Evolutionary conservation across 2,113 vertebrate species (phyloP), one percentile per base, ranked within the genome.

Genomic region (Cardinalis cardinalis): DNA sequence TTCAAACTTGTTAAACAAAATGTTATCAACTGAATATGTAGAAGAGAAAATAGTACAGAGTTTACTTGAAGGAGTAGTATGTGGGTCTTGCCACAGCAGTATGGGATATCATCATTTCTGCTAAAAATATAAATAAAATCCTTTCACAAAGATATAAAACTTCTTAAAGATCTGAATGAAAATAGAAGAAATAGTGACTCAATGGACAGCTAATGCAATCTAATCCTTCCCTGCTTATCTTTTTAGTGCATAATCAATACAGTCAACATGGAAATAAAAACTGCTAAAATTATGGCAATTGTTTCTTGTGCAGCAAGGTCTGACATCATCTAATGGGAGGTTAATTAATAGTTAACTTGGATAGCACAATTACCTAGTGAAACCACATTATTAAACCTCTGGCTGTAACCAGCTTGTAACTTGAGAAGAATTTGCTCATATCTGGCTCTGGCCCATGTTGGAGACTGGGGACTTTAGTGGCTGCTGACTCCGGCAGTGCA

Each of bases 261-360:
- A 83, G 34, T 40, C 72, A 77, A 55, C 21, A 59, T 21, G 7
- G 31, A 26, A 90, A 84, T 83, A 89, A 79, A 76, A 38, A 2
- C 25, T 24, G 18, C 34, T 36, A 59, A 15, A 66, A 19, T 65
- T 87, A 51, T 4, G 8, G 32, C 40, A 82, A 46, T 70, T 83
- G 36, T 84, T 87, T 86, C 36, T 95, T 85, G 16, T 25, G 31
- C 48, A 79, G 63, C 36, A 75, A 87, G 14, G 28, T 79, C 73
- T 94, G 73, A 85, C 74, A 79, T 81, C 59, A 65, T 82, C 74
- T 73, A 38, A 88, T 59, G 18, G 31, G 55, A 92, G 19, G 34
- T 55, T 95, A 88, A 95, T 94, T 94, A 95, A 92, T 65, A 94
- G 93, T 94, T 95, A 94, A 93, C 75, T 91, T 93, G 81, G 70